phyloP scores from a whole-genome alignment of 1,140 invertebrate genomes.

The Ceratoteleas bidentatus region DNA sequence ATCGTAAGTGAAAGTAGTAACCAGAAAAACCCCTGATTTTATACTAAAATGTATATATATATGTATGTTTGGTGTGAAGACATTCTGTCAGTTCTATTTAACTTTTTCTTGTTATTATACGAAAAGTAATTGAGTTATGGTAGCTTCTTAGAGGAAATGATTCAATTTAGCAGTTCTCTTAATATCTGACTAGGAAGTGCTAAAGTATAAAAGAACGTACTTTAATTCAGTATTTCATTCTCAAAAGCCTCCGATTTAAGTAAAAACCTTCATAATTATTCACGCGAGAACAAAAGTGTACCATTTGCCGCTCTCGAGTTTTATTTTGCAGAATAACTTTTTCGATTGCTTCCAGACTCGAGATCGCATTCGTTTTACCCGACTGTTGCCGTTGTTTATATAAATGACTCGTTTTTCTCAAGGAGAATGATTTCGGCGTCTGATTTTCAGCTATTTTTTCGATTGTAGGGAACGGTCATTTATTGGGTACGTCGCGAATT shows the following conservation, averaged over 20 bases:
- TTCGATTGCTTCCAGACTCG: constrained; percentile 32
- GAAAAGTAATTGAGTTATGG: too few relatives aligned
- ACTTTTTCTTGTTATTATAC: too few relatives aligned
- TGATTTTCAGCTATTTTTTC: constrained; percentile 1
- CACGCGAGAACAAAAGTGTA: constrained; percentile 9
- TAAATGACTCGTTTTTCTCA: constrained; percentile 27
- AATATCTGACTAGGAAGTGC: too few relatives aligned
- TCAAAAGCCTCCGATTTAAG: background rate
- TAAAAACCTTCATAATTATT: constrained; percentile 12
- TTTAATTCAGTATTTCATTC: background rate
- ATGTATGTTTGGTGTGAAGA: too few relatives aligned
- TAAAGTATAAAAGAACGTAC: too few relatives aligned
- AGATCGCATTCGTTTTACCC: constrained; percentile 20
- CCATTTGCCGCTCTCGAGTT: constrained; percentile 4
- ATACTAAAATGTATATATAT: too few relatives aligned
- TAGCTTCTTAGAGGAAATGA: too few relatives aligned
- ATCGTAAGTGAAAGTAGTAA: too few relatives aligned
- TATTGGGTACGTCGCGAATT: constrained; percentile 32
- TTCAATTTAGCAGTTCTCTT: too few relatives aligned
- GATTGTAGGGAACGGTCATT: constrained; percentile 6
- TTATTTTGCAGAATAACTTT: constrained; percentile 39
- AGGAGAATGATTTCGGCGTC: constrained; percentile 6
- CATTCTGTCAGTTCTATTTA: too few relatives aligned
- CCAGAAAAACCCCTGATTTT: too few relatives aligned
- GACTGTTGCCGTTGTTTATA: constrained; percentile 17